Percentiles rank a stretch among this genome's conserved stretches.
phyloP scores from a whole-genome alignment of 2,888 invertebrate species.

The Trilocha varians region DNA sequence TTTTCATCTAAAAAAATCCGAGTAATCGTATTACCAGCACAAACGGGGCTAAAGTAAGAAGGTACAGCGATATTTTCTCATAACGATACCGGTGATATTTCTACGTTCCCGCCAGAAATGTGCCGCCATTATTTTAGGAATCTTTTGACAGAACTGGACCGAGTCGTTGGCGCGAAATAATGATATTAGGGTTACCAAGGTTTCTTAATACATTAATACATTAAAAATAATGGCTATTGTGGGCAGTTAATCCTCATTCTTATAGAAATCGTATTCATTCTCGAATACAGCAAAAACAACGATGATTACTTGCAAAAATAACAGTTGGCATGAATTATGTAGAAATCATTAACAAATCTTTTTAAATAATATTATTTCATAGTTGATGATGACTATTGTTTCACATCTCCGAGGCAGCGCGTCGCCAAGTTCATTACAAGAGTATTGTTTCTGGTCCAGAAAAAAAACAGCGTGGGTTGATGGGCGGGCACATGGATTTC shows the following conservation, averaged over 20 bases:
- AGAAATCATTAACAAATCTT: not conserved
- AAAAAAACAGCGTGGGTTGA: slow-evolving; percentile 3
- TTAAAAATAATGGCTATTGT: no score
- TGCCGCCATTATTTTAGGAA: slow-evolving; percentile 52
- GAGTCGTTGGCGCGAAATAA: slow-evolving; percentile 37
- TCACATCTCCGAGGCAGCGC: slow-evolving; percentile 3
- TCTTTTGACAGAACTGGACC: slow-evolving; percentile 62
- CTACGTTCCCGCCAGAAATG: slow-evolving; percentile 60
- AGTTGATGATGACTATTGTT: not conserved
- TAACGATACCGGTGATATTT: slow-evolving; percentile 44
- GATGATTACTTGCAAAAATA: no score
- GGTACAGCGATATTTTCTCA: slow-evolving; percentile 33
- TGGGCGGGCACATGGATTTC: slow-evolving; percentile 1
- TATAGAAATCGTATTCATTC: no score
- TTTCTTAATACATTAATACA: not conserved
- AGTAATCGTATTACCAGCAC: not conserved
- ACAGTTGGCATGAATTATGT: no score
- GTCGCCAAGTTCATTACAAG: slow-evolving; percentile 5
- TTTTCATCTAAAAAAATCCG: not conserved
- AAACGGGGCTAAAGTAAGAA: not conserved
- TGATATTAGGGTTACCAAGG: slow-evolving; percentile 6
- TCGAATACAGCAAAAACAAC: no score
- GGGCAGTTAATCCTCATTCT: no score
- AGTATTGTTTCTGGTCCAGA: not conserved
- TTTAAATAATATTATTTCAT: not conserved